Evolutionary conservation across 35 echinoderm and acorn worm genomes (phyloP), one percentile per base, ranked within the genome.

Genomic region (Strongylocentrotus purpuratus): DNA sequence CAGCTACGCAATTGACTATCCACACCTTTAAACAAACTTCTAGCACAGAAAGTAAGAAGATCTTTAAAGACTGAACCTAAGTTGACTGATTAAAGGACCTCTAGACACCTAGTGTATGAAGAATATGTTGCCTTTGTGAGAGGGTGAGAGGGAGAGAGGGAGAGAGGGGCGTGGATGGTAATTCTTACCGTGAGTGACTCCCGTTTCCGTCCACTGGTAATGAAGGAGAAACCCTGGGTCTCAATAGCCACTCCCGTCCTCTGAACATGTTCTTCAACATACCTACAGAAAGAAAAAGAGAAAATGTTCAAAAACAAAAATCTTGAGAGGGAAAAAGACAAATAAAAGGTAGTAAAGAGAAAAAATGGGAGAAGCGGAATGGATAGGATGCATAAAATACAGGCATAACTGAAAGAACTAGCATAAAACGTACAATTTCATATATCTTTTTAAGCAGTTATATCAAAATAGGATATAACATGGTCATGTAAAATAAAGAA

Each of bases 181-280:
- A 89, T 89, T 89, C 98, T 97, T 96, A 99, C 98, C 46, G 98
- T 99, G 95, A 99, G 98, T 22, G 98, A 99, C 86, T 99, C 98
- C 50, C 98, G 96, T 93, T 99, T 99, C 46, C 98, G 95, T 18
- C 98, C 98, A 88, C 98, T 99, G 10, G 98, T 99, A 92, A 99
- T 97, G 96, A 99, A 99, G 47, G 97, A 96, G 95, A 99, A 99
- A 5, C 98, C 98, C 48, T 99, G 98, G 33, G 98, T 99, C 41
- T 99, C 98, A 88, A 99, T 99, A 86, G 98, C 98, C 52, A 99
- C 98, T 31, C 98, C 98, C 33, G 98, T 99, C 32, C 97, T 89
- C 60, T 99, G 98, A 17, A 99, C 98, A 98, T 99, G 98, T 95
- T 99, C 98, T 94, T 99, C 98, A 60, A 99, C 97, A 86, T 99